phyloP scores from a whole-genome alignment of 2,797 vertebrate species.

The Epinephelus malabaricus region DNA sequence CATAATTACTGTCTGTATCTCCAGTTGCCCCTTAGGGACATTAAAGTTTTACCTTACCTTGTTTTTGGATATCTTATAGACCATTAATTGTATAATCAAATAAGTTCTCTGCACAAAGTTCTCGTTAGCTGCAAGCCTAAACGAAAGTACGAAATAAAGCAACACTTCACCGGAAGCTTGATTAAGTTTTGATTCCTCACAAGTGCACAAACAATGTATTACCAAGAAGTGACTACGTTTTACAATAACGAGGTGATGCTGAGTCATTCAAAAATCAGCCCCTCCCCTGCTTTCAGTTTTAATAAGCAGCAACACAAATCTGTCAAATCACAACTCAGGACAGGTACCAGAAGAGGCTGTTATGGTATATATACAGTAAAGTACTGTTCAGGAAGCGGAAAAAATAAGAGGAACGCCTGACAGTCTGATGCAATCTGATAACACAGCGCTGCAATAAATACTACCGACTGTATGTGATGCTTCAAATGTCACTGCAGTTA shows the following conservation, averaged over 20 bases:
- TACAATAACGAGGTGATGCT: constrained; percentile 31
- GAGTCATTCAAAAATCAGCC: constrained; percentile 47
- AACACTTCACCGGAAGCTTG: not conserved
- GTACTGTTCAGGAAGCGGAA: not conserved
- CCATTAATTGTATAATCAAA: too few species aligned
- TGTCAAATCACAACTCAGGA: constrained; percentile 20
- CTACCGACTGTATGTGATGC: not conserved
- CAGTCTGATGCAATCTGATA: not conserved
- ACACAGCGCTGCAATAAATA: not conserved
- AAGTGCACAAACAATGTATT: constrained; percentile 6
- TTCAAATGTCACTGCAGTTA: not conserved
- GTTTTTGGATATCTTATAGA: too few species aligned
- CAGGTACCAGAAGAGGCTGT: too few species aligned
- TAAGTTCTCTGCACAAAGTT: not conserved
- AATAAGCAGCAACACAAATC: constrained; percentile 6
- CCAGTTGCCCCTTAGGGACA: too few species aligned
- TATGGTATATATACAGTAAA: not conserved
- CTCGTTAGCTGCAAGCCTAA: too few species aligned
- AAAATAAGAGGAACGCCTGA: not conserved
- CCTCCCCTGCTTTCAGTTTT: constrained; percentile 10
- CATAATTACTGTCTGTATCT: too few species aligned
- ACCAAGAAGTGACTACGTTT: constrained; percentile 48
- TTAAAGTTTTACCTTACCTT: too few species aligned
- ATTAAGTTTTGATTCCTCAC: constrained; percentile 24
- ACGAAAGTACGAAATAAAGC: not conserved